Conservation (phyloP, 2,797 vertebrate genomes). For the Diglossa cyanea region DNA sequence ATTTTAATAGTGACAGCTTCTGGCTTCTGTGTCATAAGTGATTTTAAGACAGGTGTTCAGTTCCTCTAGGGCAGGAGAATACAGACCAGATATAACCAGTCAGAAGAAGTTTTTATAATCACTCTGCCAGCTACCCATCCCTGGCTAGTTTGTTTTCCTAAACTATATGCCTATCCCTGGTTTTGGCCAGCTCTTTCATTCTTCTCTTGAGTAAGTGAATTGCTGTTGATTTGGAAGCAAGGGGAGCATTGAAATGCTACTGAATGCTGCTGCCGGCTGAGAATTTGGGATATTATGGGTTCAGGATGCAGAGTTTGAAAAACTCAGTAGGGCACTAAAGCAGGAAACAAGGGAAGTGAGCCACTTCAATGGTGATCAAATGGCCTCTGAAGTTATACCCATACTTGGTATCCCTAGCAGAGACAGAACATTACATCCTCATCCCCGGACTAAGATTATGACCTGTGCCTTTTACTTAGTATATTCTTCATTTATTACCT, state of each 20-base stretch:
- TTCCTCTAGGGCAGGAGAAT: not conserved
- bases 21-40: not conserved
- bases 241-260: not conserved
- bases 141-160: not conserved
- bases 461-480: not conserved
- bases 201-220: not conserved
- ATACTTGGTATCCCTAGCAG: not conserved
- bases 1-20: not conserved
- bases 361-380: not conserved
- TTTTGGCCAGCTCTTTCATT: not conserved
- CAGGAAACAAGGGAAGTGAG: not conserved
- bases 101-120: not conserved
- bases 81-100: not conserved
- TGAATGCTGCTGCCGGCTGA: not conserved
- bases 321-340: not conserved
- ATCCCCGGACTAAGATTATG: not conserved
- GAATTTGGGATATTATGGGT: not conserved
- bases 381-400: not conserved
- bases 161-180: not conserved
- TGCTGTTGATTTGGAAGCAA: not conserved
- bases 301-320: not conserved
- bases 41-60: not conserved
- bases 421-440: fast-evolving
- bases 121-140: not conserved
- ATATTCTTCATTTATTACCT: not conserved